Evolutionary conservation across 1,140 invertebrate genomes (phyloP).

Genomic region (Brachionus rubens): DNA sequence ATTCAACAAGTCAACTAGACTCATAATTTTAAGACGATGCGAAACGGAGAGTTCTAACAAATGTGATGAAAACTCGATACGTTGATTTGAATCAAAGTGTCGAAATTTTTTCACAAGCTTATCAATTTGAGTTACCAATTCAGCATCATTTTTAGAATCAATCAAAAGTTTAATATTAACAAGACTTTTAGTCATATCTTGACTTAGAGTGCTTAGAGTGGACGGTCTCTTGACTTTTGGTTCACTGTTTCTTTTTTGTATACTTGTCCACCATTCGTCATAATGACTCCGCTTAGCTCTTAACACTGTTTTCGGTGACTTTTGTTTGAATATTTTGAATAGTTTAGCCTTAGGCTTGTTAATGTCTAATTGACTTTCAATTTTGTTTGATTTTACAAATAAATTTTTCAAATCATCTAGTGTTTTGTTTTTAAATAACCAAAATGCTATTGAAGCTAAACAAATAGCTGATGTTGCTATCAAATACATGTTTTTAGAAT

Average conservation of each 20-base stretch:
- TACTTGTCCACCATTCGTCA: constrained; percentile 19
- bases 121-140: not conserved
- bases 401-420: constrained; percentile 19
- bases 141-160: constrained; percentile 7
- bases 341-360: not conserved
- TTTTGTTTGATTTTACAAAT: constrained; percentile 8
- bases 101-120: not conserved
- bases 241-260: not conserved
- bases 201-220: not conserved
- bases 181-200: not conserved
- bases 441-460: constrained; percentile 28
- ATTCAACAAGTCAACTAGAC: not conserved
- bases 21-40: not conserved
- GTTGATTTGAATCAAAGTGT: not conserved
- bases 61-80: not conserved
- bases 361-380: not conserved
- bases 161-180: not conserved
- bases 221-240: not conserved
- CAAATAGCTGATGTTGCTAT: constrained; percentile 18
- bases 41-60: not conserved
- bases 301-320: not conserved
- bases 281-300: not conserved
- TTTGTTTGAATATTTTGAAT: not conserved
- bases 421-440: not conserved
- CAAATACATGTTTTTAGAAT: constrained; percentile 9